Evolutionary conservation across 2,113 vertebrate species (phyloP).

Genomic region (Girardinichthys multiradiatus): DNA sequence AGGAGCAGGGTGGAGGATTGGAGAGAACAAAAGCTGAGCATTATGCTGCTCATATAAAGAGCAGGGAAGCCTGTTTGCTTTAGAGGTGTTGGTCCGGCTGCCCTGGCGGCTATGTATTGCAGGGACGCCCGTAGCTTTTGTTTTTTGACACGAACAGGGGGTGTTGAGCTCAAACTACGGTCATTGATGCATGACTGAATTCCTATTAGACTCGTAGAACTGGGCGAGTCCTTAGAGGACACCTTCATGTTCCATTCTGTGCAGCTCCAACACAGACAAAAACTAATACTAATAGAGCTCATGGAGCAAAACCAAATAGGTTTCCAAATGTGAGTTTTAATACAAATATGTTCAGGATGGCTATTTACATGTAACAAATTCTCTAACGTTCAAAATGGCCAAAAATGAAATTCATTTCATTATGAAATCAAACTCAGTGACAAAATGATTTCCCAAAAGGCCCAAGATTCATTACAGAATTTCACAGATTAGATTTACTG

Average conservation of each 20-base stretch:
- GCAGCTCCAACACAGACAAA: conserved; percentile 15
- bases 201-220: conserved; percentile 42
- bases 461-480: too few relatives aligned
- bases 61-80: conserved; percentile 77
- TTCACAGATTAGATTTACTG: not conserved
- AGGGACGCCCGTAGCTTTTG: conserved; percentile 69
- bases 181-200: conserved; percentile 70
- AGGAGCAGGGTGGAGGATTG: conserved; percentile 48
- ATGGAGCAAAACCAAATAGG: not conserved
- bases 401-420: too few relatives aligned
- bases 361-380: too few relatives aligned
- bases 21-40: conserved; percentile 67
- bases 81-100: conserved; percentile 78
- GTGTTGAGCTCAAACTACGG: conserved; percentile 58
- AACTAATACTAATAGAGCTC: not conserved
- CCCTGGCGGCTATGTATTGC: conserved; percentile 64
- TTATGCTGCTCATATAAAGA: conserved; percentile 69
- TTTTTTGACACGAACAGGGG: conserved; percentile 78
- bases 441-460: not conserved
- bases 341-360: not conserved
- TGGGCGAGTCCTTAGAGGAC: conserved; percentile 48
- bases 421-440: not conserved
- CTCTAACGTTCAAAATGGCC: too few relatives aligned
- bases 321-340: not conserved
- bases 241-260: conserved; percentile 57